Percentiles rank a stretch among this genome's conserved stretches.
Evolutionary conservation across 2,113 vertebrate genomes (phyloP).

Genomic region (Phalacrocorax carbo): DNA sequence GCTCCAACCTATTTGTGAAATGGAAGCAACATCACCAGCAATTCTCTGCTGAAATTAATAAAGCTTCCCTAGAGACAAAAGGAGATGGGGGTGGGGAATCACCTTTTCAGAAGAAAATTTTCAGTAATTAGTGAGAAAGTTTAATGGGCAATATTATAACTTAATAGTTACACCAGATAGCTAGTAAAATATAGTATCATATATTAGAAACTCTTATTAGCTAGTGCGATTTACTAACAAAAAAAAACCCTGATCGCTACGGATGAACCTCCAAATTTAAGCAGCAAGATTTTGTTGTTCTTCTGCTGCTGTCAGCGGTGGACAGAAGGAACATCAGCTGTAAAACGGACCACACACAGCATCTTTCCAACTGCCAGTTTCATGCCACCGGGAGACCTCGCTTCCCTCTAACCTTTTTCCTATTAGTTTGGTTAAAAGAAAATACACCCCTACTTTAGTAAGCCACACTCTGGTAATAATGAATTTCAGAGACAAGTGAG

Average conservation of each 20-base stretch:
- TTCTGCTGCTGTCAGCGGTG: not conserved
- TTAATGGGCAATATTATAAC: slow-evolving; percentile 13
- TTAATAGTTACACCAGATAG: not conserved
- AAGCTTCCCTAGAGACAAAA: not conserved
- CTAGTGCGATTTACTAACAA: not conserved
- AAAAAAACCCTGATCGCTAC: not conserved
- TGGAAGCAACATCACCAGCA: not conserved
- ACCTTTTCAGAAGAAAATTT: not conserved
- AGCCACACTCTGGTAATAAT: not conserved
- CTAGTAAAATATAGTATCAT: slow-evolving; percentile 30
- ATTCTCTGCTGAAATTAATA: slow-evolving; percentile 25
- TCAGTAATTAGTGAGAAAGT: not conserved
- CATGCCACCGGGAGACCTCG: not conserved
- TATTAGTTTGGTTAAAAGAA: not conserved
- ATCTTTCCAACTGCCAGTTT: not conserved
- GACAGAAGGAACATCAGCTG: not conserved
- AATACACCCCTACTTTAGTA: not conserved
- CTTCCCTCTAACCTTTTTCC: not conserved
- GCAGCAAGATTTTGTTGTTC: not conserved
- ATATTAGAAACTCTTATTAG: slow-evolving; percentile 19
- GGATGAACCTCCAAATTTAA: not conserved
- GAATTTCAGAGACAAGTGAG: not conserved
- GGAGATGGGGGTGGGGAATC: not conserved
- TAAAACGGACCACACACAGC: not conserved
- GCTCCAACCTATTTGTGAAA: not conserved